A percentile compares a stretch with the other conserved stretches of the same genome.
Evolutionary conservation across 2,888 invertebrate genomes (phyloP).

Genomic region (Microctonus brassicae): DNA sequence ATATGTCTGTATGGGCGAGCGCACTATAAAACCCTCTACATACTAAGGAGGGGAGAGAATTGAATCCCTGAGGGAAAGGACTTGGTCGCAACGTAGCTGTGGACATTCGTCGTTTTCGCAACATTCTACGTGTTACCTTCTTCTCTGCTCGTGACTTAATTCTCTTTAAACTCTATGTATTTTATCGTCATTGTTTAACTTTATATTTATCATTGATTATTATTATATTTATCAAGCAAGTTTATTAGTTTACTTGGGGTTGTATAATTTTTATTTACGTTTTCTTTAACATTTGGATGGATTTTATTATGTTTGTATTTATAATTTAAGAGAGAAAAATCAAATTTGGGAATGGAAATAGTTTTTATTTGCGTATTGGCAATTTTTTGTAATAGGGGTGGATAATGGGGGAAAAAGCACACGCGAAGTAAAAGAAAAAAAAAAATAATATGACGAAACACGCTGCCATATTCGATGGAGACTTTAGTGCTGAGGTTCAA

Average conservation of each 20-base stretch:
- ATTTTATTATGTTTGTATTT: too few species aligned
- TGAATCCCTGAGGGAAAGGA: conserved; percentile 45
- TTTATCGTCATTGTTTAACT: not conserved
- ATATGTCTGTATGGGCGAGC: conserved; percentile 39
- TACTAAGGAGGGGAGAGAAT: conserved; percentile 35
- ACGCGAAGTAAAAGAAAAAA: not conserved
- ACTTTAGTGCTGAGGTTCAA: conserved; percentile 39
- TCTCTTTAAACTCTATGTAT: too few species aligned
- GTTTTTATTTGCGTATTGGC: too few species aligned
- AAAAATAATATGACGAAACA: not conserved
- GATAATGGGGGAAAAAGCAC: not conserved
- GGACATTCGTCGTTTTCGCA: conserved; percentile 27
- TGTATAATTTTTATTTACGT: too few species aligned
- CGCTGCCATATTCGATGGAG: not conserved
- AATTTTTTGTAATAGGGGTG: not conserved
- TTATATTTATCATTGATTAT: too few species aligned
- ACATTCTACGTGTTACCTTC: conserved; percentile 18
- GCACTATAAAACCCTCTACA: conserved; percentile 13
- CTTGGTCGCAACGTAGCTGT: conserved; percentile 44
- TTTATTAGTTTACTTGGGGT: too few species aligned
- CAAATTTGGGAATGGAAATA: too few species aligned
- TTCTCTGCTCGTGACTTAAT: conserved; percentile 15
- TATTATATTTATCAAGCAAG: too few species aligned
- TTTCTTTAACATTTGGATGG: too few species aligned
- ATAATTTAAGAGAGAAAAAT: too few species aligned